These are phyloP conservation scores for Achatina immaculata DNA, from an alignment of 1,140 invertebrate genomes.

Conservation along the genomic window DNA sequence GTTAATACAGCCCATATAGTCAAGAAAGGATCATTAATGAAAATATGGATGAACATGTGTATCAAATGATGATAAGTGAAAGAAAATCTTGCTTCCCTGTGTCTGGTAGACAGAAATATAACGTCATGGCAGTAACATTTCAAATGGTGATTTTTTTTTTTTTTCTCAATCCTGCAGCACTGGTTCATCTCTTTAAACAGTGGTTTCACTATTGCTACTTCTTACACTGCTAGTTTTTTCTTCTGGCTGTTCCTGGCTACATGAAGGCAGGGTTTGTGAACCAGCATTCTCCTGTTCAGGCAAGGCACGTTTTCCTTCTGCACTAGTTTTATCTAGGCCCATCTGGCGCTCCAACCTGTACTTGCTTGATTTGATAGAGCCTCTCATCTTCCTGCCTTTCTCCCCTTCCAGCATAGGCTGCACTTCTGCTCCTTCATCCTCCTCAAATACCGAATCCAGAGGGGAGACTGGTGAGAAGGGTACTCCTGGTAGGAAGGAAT, in stretches of 20 bases:
- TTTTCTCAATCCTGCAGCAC: too few relatives aligned
- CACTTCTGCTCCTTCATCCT: slow-evolving; percentile 6
- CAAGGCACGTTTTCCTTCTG: not conserved
- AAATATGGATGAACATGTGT: too few relatives aligned
- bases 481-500: not conserved
- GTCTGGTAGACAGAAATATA: too few relatives aligned
- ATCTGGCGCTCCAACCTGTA: slow-evolving; percentile 26
- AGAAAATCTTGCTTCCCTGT: too few relatives aligned
- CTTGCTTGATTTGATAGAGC: not conserved
- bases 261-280: not conserved
- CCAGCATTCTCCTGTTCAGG: not conserved
- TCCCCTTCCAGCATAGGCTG: slow-evolving; percentile 12
- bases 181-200: not conserved
- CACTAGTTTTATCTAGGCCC: slow-evolving; percentile 16
- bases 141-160: too few relatives aligned
- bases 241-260: not conserved
- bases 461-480: not conserved
- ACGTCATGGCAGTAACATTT: too few relatives aligned
- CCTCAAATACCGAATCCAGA: slow-evolving; percentile 11
- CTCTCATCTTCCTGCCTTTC: not conserved
- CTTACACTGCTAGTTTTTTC: not conserved
- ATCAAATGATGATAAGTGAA: too few relatives aligned
- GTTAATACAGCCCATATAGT: too few relatives aligned
- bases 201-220: not conserved
- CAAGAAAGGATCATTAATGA: too few relatives aligned